Conservation (phyloP, 2,888 invertebrate genomes). For the Xanthorhoe spadicearia region DNA sequence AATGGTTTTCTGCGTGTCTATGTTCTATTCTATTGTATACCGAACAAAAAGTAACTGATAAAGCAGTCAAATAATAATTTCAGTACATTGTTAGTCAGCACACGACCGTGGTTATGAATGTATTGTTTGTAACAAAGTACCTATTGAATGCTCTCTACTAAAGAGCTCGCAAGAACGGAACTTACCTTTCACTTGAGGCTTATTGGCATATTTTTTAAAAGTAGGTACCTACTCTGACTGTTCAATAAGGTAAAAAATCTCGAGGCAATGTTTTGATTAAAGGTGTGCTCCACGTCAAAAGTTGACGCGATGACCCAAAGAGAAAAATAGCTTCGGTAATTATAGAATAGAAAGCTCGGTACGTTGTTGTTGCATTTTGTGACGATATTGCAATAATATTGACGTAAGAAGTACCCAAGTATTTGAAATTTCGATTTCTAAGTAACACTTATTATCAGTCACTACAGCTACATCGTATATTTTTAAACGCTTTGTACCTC, state of each 20-base stretch:
- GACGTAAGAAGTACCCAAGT: background rate
- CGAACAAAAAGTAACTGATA: background rate
- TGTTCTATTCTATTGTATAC: background rate
- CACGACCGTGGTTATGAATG: constrained; percentile 10
- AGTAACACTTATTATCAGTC: background rate
- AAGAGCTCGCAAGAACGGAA: constrained; percentile 51
- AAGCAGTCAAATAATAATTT: constrained; percentile 13
- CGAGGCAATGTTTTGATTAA: constrained; percentile 29
- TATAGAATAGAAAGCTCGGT: constrained; percentile 25
- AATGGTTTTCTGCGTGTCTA: background rate
- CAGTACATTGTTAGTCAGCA: constrained; percentile 18
- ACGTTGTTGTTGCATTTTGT: constrained; percentile 19
- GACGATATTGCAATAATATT: constrained; percentile 6
- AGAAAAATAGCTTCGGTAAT: constrained; percentile 20
- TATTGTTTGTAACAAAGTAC: constrained; percentile 10
- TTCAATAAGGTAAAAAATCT: constrained; percentile 29
- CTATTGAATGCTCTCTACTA: constrained; percentile 16
- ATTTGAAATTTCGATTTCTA: background rate
- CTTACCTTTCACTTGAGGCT: constrained; percentile 58
- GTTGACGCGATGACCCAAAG: constrained; percentile 32
- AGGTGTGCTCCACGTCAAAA: constrained; percentile 35
- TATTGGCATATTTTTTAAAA: constrained; percentile 32
- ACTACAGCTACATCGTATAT: too few species aligned
- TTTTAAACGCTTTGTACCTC: too few species aligned
- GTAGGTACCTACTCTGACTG: constrained; percentile 5